These are phyloP conservation scores for Calliopsis andreniformis DNA, from an alignment of 1,140 invertebrate species.

Conservation along the genomic window DNA sequence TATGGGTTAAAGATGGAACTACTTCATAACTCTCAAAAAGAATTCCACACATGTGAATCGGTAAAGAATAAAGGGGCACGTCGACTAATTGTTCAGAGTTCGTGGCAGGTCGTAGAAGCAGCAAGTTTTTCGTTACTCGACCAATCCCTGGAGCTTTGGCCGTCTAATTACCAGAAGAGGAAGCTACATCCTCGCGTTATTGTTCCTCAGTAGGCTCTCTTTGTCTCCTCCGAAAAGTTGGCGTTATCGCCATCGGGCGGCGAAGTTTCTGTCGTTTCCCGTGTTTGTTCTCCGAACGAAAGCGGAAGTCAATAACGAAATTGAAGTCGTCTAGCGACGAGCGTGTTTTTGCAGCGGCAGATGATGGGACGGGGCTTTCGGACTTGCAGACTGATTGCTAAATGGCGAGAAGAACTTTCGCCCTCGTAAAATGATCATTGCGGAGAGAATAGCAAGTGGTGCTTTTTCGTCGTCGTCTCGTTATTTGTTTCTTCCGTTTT, in stretches of 20 bases:
- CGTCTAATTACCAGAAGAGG: neutral
- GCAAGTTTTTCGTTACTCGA: neutral
- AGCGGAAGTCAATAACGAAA: slow-evolving; percentile 13
- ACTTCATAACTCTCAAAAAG: no score
- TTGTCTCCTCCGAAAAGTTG: neutral
- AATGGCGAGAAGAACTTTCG: slow-evolving; percentile 7
- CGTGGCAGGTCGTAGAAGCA: no score
- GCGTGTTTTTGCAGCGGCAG: neutral
- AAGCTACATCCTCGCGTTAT: neutral
- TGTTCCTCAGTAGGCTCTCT: neutral
- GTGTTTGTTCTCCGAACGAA: neutral
- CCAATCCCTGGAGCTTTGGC: neutral
- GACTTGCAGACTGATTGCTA: neutral
- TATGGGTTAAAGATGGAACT: no score
- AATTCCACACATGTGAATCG: no score
- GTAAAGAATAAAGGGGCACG: neutral
- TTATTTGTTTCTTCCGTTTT: neutral
- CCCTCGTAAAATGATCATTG: neutral
- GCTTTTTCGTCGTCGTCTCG: no score
- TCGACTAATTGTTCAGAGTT: neutral
- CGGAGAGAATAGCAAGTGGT: neutral
- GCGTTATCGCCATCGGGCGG: neutral
- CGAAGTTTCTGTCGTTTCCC: neutral
- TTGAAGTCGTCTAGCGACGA: slow-evolving; percentile 2
- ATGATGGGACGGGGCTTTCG: neutral